A percentile compares a stretch with the other conserved stretches of the same genome.
Conservation (phyloP, 2,797 vertebrate species). For the Liparis tanakae region DNA sequence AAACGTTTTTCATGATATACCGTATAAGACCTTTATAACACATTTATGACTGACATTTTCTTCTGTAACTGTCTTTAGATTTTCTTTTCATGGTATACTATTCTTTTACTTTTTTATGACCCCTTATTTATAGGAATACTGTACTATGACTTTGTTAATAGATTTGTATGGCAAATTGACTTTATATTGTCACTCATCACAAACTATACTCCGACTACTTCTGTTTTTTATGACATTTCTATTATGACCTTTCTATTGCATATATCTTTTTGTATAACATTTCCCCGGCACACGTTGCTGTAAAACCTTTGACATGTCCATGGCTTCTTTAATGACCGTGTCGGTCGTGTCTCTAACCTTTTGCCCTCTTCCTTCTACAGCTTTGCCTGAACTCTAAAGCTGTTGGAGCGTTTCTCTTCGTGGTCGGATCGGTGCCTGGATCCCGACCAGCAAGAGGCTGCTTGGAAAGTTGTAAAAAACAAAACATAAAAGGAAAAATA, state of each 20-base stretch:
- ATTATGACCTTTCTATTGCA: too few relatives aligned
- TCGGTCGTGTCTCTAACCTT: neutral
- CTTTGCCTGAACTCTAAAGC: slow-evolving; percentile 80
- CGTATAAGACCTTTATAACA: neutral
- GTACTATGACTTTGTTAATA: neutral
- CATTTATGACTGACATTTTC: neutral
- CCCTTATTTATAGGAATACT: too few relatives aligned
- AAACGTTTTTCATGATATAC: neutral
- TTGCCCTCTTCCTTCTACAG: slow-evolving; percentile 53
- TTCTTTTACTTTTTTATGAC: too few relatives aligned
- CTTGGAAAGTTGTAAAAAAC: slow-evolving; percentile 84
- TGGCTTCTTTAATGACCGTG: neutral
- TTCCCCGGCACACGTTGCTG: neutral
- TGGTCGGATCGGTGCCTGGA: slow-evolving; percentile 80
- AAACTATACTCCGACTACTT: neutral
- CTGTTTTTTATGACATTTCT: neutral
- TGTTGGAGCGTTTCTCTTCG: slow-evolving; percentile 83
- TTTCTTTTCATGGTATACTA: neutral
- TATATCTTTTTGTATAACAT: neutral
- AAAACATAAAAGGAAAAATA: too few relatives aligned
- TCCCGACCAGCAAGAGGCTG: slow-evolving; percentile 88
- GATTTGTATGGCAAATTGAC: too few relatives aligned
- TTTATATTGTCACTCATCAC: neutral
- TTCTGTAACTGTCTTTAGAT: neutral
- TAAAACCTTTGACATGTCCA: neutral